Percentiles rank a stretch among this genome's conserved stretches.
Conservation (phyloP, 2,113 vertebrate species). For the Proteles cristata region DNA sequence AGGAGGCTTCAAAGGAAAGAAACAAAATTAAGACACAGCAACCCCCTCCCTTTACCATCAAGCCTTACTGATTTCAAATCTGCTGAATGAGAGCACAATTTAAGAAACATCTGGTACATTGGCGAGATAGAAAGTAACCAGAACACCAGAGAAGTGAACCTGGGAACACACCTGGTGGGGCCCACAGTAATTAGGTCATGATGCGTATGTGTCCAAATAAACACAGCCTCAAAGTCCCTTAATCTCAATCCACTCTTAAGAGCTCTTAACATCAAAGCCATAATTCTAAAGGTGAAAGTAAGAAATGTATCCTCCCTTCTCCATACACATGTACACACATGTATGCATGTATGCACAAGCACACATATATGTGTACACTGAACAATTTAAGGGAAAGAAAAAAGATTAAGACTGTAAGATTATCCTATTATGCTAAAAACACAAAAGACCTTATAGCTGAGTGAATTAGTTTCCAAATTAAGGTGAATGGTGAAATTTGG, state of each 20-base stretch:
- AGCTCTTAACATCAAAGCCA: not conserved
- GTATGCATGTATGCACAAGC: not conserved
- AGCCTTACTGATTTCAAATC: conserved; percentile 81
- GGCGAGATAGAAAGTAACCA: conserved; percentile 58
- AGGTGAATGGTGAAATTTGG: not conserved
- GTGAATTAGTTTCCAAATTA: not conserved
- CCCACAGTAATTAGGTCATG: conserved; percentile 70
- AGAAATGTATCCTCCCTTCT: not conserved
- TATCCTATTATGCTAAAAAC: not conserved
- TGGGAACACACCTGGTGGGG: conserved; percentile 60
- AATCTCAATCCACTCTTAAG: accelerated
- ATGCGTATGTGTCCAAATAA: not conserved
- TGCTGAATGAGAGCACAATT: conserved; percentile 78
- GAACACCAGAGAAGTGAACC: conserved; percentile 41
- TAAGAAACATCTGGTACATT: conserved; percentile 81
- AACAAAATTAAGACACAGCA: conserved; percentile 66
- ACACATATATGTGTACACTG: not conserved
- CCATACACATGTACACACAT: not conserved
- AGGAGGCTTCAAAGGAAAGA: conserved; percentile 69
- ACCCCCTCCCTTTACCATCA: conserved; percentile 57
- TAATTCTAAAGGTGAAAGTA: not conserved
- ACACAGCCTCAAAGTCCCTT: not conserved
- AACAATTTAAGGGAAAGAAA: not conserved
- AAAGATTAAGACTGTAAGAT: no score
- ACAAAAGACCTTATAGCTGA: not conserved